Evolutionary conservation across 2,113 vertebrate genomes (phyloP).

Genomic region (Amblyopsis rosae): DNA sequence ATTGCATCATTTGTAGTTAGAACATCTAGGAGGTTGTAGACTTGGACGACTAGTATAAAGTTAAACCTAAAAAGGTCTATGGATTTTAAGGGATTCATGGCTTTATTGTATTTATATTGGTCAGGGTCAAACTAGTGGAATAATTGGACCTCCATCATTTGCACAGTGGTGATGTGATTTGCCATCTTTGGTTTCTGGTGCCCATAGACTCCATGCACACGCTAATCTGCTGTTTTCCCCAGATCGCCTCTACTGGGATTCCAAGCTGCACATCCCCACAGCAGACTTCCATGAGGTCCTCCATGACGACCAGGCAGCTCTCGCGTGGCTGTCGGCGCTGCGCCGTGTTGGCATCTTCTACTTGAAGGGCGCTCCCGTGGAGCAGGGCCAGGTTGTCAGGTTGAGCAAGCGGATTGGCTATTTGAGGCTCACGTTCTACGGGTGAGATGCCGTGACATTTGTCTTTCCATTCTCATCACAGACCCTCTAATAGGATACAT

Average conservation of each 20-base stretch:
- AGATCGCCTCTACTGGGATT: slow-evolving; percentile 87
- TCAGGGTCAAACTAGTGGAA: too few species aligned
- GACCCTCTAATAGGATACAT: slow-evolving; percentile 32
- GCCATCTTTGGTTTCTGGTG: not conserved
- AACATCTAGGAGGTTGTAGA: too few species aligned
- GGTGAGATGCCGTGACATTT: slow-evolving; percentile 74
- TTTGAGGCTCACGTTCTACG: slow-evolving; percentile 91
- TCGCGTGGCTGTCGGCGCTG: slow-evolving; percentile 85
- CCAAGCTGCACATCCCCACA: slow-evolving; percentile 81
- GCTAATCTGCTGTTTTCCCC: slow-evolving; percentile 26
- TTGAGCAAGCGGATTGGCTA: slow-evolving; percentile 89
- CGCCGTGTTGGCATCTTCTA: slow-evolving; percentile 85
- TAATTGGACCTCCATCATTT: too few species aligned
- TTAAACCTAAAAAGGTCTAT: too few species aligned
- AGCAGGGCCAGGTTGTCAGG: slow-evolving; percentile 81
- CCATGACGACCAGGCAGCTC: slow-evolving; percentile 77
- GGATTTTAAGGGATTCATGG: too few species aligned
- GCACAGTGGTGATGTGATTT: too few species aligned
- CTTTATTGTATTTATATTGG: too few species aligned
- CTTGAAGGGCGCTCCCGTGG: slow-evolving; percentile 82
- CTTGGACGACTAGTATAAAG: too few species aligned
- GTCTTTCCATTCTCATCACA: slow-evolving; percentile 25
- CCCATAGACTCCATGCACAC: not conserved
- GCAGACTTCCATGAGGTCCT: slow-evolving; percentile 85
- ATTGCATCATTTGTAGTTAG: too few species aligned